These are phyloP conservation scores for Herpetotheres cachinnans DNA, from an alignment of 2,113 vertebrate genomes.

Conservation along the genomic window DNA sequence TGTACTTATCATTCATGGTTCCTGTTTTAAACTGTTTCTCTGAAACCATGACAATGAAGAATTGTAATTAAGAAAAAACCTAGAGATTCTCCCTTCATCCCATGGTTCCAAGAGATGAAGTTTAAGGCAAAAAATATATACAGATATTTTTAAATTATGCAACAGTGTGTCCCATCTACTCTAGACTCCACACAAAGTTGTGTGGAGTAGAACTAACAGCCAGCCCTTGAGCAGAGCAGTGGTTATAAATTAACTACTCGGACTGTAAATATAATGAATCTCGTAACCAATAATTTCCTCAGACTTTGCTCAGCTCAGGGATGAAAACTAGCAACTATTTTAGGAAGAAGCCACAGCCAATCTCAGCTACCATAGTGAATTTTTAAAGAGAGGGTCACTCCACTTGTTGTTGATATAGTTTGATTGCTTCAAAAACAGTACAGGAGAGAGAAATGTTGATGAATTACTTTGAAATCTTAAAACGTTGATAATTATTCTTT, in stretches of 20 bases:
- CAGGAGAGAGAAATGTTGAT: neutral
- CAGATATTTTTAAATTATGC: neutral
- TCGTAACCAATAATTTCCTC: neutral
- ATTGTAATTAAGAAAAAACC: neutral
- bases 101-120: neutral
- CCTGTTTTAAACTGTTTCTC: neutral
- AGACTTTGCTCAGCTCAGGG: neutral
- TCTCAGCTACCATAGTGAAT: neutral
- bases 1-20: neutral
- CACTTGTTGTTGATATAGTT: neutral
- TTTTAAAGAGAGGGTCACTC: neutral
- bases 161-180: neutral
- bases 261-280: neutral
- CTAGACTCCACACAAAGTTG: neutral
- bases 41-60: neutral
- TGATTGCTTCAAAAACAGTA: neutral
- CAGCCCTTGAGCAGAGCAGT: neutral
- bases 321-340: neutral
- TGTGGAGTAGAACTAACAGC: neutral
- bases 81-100: neutral
- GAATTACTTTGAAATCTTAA: neutral
- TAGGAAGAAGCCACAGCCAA: neutral
- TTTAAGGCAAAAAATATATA: neutral
- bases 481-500: neutral
- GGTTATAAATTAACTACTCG: neutral